phyloP scores from a whole-genome alignment of 2,888 invertebrate genomes.

The Pammene aurita region DNA sequence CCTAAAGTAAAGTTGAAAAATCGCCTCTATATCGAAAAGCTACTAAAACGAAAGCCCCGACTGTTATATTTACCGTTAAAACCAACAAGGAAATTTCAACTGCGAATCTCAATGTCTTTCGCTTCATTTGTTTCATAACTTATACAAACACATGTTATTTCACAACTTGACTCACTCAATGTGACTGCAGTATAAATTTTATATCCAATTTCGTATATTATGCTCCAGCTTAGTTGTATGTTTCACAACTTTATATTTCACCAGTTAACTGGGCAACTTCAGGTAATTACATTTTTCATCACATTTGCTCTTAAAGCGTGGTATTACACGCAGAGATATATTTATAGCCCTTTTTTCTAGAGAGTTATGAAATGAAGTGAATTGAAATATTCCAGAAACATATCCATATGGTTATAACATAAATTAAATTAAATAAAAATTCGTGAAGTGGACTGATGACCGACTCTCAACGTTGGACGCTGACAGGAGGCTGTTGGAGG shows the following conservation, averaged over 20 bases:
- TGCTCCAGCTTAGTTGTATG: background rate
- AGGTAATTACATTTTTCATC: too few species aligned
- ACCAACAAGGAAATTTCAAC: slow-evolving; percentile 20
- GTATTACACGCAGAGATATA: too few species aligned
- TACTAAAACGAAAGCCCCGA: background rate
- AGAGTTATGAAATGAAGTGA: too few species aligned
- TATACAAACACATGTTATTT: slow-evolving; percentile 17
- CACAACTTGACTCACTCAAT: slow-evolving; percentile 9
- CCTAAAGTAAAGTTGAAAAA: too few species aligned
- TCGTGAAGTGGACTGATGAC: too few species aligned
- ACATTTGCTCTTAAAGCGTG: too few species aligned
- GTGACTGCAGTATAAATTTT: slow-evolving; percentile 18
- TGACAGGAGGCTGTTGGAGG: too few species aligned
- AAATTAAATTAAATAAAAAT: too few species aligned
- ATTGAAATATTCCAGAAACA: too few species aligned
- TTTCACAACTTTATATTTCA: background rate
- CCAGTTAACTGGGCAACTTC: background rate
- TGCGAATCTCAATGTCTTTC: slow-evolving; percentile 9
- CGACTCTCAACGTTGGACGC: too few species aligned
- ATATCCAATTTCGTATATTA: slow-evolving; percentile 3
- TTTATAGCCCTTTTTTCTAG: too few species aligned
- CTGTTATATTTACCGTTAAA: slow-evolving; percentile 23
- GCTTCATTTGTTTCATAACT: slow-evolving; percentile 24
- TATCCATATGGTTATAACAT: too few species aligned
- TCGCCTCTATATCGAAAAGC: background rate